phyloP scores from a whole-genome alignment of 2,888 invertebrate genomes.

The Trissoscelio sp. region DNA sequence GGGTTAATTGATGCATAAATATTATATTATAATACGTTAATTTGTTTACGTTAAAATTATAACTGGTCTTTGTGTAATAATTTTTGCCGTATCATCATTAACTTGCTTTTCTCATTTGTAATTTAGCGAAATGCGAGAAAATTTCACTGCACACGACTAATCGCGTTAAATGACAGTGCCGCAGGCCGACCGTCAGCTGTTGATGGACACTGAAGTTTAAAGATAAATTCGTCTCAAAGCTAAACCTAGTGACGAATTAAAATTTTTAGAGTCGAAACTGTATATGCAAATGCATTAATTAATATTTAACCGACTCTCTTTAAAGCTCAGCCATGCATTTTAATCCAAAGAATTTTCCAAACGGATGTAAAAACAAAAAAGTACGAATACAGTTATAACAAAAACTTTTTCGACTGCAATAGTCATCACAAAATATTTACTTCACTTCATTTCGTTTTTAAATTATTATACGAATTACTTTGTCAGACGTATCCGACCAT shows the following conservation, averaged over 20 bases:
- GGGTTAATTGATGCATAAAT: neutral
- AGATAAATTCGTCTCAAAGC: conserved; percentile 28
- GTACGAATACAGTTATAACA: neutral
- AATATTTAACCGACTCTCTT: conserved; percentile 5
- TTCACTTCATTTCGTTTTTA: neutral
- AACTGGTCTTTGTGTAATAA: neutral
- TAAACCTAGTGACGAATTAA: conserved; percentile 18
- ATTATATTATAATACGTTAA: neutral
- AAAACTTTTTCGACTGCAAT: neutral
- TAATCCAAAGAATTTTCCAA: neutral
- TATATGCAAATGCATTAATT: conserved; percentile 8
- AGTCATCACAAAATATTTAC: conserved; percentile 8
- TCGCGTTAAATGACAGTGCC: conserved; percentile 26
- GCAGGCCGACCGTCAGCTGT: conserved; percentile 8
- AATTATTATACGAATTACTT: conserved; percentile 48
- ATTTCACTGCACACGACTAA: conserved; percentile 16
- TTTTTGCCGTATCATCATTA: neutral
- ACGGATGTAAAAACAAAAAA: neutral
- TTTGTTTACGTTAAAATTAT: conserved; percentile 1
- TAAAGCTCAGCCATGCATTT: neutral
- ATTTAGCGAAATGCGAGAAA: conserved; percentile 11
- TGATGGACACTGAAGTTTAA: conserved; percentile 29
- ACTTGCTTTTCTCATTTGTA: conserved; percentile 11
- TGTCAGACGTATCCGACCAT: conserved; percentile 68
- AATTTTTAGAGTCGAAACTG: conserved; percentile 9